Base-by-base conservation (phyloP, 2,888 invertebrate species). In the Halictus ligatus region DNA sequence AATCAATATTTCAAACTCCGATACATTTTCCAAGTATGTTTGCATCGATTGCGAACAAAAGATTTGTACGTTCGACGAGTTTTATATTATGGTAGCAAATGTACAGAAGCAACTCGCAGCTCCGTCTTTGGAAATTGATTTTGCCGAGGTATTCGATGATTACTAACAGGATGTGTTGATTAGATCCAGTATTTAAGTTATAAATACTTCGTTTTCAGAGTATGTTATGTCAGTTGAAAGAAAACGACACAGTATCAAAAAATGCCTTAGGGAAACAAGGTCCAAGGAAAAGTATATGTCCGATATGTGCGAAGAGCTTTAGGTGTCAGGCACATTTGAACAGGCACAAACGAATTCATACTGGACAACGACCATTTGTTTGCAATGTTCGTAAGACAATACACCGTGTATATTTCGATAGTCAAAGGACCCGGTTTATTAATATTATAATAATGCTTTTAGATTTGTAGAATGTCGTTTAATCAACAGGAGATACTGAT, bases 241-340 rank as follows among this genome's bases (percentile, higher is more conserved):
- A 93, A 82, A 92, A 89, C 60, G 93, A 92, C 43, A 73, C 89
- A 2, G 40, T 90, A 2, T 58, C 88, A 21, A 89, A 89, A 75
- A 72, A 29, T 69, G 35, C 13, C 4, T 64, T 73, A 12, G 78
- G 35, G 0, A 89, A 85, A 29, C 75, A 80, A 25, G 82, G 88
- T 25, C 86, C 84, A 50, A 91, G 81, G 12, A 92, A 91, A 88
- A 92, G 91, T 73, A 87, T 89, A 7, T 94, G 95, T 75, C 91
- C 91, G 58, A 91, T 94, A 84, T 96, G 96, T 91, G 95, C 95
- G 0, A 96, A 96, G 92, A 96, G 95, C 85, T 96, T 96, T 92
- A 96, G 96, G 12, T 95, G 96, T 80, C 96, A 96, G 91, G 96
- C 96, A 85, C 96, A 96, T 88, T 94, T 96, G 81, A 96, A 96